phyloP scores from a whole-genome alignment of 2,113 vertebrate genomes.

The Platichthys flesus region DNA sequence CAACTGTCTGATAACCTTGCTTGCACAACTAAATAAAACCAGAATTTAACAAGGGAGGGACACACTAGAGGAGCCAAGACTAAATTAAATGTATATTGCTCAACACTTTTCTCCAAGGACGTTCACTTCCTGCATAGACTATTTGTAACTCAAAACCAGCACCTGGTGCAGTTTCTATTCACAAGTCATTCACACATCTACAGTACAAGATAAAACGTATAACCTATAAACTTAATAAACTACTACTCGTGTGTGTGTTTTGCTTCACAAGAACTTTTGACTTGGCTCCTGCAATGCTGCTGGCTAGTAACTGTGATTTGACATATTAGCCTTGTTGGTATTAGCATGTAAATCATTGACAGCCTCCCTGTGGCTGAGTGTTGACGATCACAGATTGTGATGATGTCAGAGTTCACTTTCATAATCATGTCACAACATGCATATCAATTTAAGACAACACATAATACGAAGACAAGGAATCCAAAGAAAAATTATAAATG shows the following conservation, averaged over 20 bases:
- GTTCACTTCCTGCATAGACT: neutral
- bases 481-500: neutral
- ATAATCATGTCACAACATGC: constrained; percentile 17
- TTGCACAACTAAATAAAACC: neutral
- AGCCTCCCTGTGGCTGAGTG: neutral
- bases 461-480: neutral
- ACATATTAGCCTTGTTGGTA: constrained; percentile 4
- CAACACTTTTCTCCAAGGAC: neutral
- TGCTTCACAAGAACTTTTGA: neutral
- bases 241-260: neutral
- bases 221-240: neutral
- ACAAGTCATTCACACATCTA: neutral
- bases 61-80: neutral
- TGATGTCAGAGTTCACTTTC: constrained; percentile 36
- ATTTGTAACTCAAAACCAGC: neutral
- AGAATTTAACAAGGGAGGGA: neutral
- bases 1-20: neutral
- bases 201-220: neutral
- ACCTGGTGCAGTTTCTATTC: neutral
- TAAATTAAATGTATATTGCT: neutral
- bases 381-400: constrained; percentile 23
- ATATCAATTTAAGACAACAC: neutral
- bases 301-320: constrained; percentile 30
- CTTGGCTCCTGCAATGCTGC: neutral
- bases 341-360: constrained; percentile 62